Percentiles rank a stretch among this genome's conserved stretches.
These are phyloP conservation scores for Pseudolaguvia tuberculata DNA, from an alignment of 2,113 vertebrate species.

Conservation along the genomic window DNA sequence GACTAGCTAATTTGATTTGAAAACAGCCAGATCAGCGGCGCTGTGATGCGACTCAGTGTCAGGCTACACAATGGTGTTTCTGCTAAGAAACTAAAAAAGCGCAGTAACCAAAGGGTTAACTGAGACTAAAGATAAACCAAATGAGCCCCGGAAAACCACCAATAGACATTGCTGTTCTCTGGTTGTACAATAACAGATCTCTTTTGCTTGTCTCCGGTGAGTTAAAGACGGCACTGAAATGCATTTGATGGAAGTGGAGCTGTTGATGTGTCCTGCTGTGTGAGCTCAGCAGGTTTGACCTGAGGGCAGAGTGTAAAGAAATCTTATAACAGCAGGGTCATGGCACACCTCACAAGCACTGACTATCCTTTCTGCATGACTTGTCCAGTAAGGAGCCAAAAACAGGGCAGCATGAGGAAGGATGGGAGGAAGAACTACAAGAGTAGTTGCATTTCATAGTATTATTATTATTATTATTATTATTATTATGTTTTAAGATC, in stretches of 20 bases:
- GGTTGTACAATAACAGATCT: too few species aligned
- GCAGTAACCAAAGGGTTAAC: background rate
- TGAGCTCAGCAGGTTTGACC: constrained; percentile 25
- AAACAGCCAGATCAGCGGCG: constrained; percentile 27
- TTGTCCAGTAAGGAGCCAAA: constrained; percentile 25
- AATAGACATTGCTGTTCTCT: too few species aligned
- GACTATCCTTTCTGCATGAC: constrained; percentile 33
- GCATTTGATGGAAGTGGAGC: constrained; percentile 41
- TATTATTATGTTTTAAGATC: background rate
- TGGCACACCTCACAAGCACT: constrained; percentile 23
- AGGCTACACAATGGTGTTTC: constrained; percentile 14
- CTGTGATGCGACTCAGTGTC: constrained; percentile 19
- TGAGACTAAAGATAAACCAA: too few species aligned
- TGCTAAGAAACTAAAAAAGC: constrained; percentile 9
- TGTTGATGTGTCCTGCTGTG: constrained; percentile 26
- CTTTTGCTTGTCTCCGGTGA: background rate
- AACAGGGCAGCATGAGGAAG: constrained; percentile 20
- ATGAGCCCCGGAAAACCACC: too few species aligned
- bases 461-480: background rate
- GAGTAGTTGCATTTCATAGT: background rate
- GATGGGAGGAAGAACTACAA: constrained; percentile 36
- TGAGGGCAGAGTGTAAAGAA: constrained; percentile 10
- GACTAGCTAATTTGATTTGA: constrained; percentile 62
- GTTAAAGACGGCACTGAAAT: constrained; percentile 15
- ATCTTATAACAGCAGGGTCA: constrained; percentile 22